Evolutionary conservation across 2,888 invertebrate genomes (phyloP).

Genomic region (Epirrita christyi): DNA sequence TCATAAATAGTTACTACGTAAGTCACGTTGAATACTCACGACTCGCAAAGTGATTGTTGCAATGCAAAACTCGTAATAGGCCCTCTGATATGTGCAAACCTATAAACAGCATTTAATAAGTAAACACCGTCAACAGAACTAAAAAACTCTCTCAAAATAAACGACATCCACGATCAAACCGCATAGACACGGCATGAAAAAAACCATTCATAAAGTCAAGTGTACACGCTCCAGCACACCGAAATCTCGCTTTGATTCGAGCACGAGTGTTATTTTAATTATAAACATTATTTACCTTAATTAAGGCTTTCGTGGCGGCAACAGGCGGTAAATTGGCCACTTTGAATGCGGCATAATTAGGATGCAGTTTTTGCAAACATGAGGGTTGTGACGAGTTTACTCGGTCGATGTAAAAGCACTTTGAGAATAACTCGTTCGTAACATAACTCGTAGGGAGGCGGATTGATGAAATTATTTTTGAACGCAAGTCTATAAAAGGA

Average conservation of each 20-base stretch:
- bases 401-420: conserved; percentile 49
- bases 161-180: conserved; percentile 34
- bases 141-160: conserved; percentile 1
- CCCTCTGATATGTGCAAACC: too few species aligned
- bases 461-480: conserved; percentile 37
- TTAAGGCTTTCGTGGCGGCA: conserved; percentile 69
- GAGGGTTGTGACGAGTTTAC: conserved; percentile 32
- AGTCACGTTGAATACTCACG: too few species aligned
- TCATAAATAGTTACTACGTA: too few species aligned
- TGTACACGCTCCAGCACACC: conserved; percentile 66
- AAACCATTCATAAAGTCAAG: conserved; percentile 64
- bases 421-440: conserved; percentile 56
- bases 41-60: too few species aligned
- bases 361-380: conserved; percentile 66
- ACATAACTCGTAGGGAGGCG: conserved; percentile 48
- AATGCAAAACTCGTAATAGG: too few species aligned
- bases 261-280: conserved; percentile 81
- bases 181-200: conserved; percentile 53
- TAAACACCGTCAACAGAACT: not conserved
- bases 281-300: conserved; percentile 83
- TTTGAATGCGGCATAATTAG: conserved; percentile 75
- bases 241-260: conserved; percentile 72
- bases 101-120: too few species aligned
- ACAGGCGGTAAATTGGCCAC: conserved; percentile 71
- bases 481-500: not conserved